Base-by-base conservation (phyloP, 2,797 vertebrate species). In the Paratrypauchen microcephalus region DNA sequence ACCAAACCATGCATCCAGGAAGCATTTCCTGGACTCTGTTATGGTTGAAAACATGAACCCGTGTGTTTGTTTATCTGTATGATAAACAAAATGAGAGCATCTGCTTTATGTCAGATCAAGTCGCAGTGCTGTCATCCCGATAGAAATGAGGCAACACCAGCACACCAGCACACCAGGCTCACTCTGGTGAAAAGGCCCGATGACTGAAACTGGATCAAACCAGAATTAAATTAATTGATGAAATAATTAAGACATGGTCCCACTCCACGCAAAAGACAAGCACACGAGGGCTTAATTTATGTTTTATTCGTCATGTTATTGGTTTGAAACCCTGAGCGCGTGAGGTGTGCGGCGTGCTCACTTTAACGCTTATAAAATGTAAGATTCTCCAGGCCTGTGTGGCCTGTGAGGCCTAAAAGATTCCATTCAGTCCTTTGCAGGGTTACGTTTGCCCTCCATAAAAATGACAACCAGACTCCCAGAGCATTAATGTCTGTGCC, bases 391-490 rank as follows among this genome's bases (percentile, higher is more conserved):
- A 64, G 86, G 84, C 83, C 79, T 68, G 57, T 26, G 64, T 86
- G 90, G 86, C 87, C 86, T 85, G 23, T 56, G 75, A 71, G 86
- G 89, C 87, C 87, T 77, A 54, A 63, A 64, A 69, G 55, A 81
- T 80, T 79, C 73, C 80, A 82, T 86, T 78, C 81, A 84, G 67
- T 71, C 69, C 69, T 75, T 74, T 72, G 73, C 71, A 86, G 81
- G 78, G 73, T 81, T 84, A 75, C 79, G 74, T 91, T 90, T 82
- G 74, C 88, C 87, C 88, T 87, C 83, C 86, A 88, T 88, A 85
- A 89, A 63, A 88, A 90, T 84, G 82, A 88, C 89, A 91, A 82
- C 77, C 83, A 85, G 76, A 79, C 84, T 84, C 79, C 81, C 83
- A 91, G 89, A 91, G 77, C 83, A 88, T 88, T 85, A 88, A 87